Conservation (phyloP, 2,888 invertebrate species). For the Thyatira batis region DNA sequence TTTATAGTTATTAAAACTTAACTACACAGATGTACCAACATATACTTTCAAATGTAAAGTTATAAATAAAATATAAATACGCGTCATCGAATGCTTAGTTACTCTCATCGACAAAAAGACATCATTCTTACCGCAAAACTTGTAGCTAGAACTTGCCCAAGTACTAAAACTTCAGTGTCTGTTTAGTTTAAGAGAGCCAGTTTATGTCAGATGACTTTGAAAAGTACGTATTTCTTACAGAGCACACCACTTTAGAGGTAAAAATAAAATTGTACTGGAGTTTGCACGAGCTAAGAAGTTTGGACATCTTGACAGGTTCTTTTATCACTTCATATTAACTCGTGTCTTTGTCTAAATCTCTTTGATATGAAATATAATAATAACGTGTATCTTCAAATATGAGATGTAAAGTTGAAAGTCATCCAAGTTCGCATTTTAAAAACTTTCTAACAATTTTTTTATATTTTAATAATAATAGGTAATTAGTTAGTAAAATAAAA, state of each 20-base stretch:
- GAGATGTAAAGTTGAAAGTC: background rate
- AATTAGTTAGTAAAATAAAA: too few relatives aligned
- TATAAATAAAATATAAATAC: too few relatives aligned
- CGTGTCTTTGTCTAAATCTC: background rate
- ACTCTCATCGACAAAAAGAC: constrained; percentile 38
- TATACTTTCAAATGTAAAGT: too few relatives aligned
- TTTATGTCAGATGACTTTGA: constrained; percentile 64
- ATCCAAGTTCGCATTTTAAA: background rate
- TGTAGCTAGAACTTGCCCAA: constrained; percentile 13
- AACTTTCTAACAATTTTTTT: background rate
- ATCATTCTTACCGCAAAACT: constrained; percentile 17
- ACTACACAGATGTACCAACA: too few relatives aligned
- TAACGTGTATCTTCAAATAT: background rate
- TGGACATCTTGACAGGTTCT: constrained; percentile 21
- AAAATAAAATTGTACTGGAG: constrained; percentile 40
- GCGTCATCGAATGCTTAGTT: background rate
- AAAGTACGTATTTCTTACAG: constrained; percentile 55
- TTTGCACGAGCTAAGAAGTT: constrained; percentile 9
- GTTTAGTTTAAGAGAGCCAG: constrained; percentile 66
- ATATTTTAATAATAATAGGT: too few relatives aligned
- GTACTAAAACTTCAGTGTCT: constrained; percentile 59
- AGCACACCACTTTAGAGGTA: constrained; percentile 23
- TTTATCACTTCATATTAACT: constrained; percentile 11
- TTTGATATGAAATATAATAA: background rate
- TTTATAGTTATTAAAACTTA: too few relatives aligned